Conservation (phyloP, 2,113 vertebrate species). For the Myotis lucifugus region DNA sequence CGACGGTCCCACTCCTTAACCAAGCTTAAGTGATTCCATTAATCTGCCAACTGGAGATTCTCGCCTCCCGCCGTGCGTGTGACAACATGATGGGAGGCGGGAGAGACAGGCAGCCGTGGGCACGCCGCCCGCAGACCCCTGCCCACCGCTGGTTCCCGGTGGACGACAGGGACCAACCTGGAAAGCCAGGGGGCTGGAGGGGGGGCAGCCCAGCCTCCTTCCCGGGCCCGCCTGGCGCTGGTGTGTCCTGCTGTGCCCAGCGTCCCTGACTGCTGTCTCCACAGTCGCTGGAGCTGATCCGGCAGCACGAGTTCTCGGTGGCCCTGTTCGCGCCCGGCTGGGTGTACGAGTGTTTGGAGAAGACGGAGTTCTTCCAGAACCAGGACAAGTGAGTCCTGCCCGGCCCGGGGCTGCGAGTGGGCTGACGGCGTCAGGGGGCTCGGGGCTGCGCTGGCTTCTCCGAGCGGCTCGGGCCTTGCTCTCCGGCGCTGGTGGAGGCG, state of each 20-base stretch:
- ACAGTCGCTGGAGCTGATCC: slow-evolving; percentile 92
- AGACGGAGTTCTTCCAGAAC: slow-evolving; percentile 89
- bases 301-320: slow-evolving; percentile 88
- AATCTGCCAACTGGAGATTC: not conserved
- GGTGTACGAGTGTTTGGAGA: slow-evolving; percentile 94
- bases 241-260: fast-evolving
- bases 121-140: fast-evolving
- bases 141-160: fast-evolving
- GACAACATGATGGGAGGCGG: fast-evolving
- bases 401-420: fast-evolving
- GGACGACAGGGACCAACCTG: not conserved
- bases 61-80: not conserved
- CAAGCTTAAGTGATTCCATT: not conserved
- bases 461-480: fast-evolving
- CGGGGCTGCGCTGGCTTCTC: fast-evolving
- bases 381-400: slow-evolving; percentile 91
- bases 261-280: not conserved
- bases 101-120: not conserved
- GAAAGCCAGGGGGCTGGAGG: fast-evolving
- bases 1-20: not conserved
- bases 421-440: not conserved
- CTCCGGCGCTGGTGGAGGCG: not conserved
- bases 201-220: fast-evolving
- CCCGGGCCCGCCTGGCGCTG: not conserved
- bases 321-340: slow-evolving; percentile 97